Evolutionary conservation across 2,113 vertebrate genomes (phyloP), one percentile per base, ranked within the genome.

Genomic region (Aptenodytes patagonicus): DNA sequence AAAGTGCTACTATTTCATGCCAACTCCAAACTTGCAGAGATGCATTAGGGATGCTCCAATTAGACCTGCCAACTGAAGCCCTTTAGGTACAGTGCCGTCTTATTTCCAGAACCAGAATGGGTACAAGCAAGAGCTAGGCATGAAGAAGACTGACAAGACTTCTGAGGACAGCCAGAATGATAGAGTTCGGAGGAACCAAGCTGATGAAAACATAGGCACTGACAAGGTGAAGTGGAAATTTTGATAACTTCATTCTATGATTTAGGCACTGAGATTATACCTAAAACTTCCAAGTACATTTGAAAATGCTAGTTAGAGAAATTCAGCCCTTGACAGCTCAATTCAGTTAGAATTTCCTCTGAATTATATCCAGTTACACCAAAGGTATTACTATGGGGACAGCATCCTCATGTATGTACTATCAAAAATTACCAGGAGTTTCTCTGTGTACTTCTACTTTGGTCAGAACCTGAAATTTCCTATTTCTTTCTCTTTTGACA

Each of bases 131-230:
- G 34, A 76, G 7, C 25, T 46, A 64, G n/a, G 32, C 29, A 40
- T 36, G 22, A 75, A 55, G 29, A 61, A 51, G 40, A 51, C 7
- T 69, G 36, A 60, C 24, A 64, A 57, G 16, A 29, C 12, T 87
- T 87, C 32, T 54, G 42, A 64, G 16, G 47, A 62, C 4, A 80
- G 71, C 8, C 32, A 84, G 34, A 69, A 46, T 2, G 13, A 77
- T 15, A 1, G 1, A 47, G 10, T 70, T 40, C 1, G 3, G 18
- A 78, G 26, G 28, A 85, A 32, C 4, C 3, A 38, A 2, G 3
- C 14, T 68, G 31, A 29, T 20, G 6, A 69, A 77, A 82, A 64
- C 3, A 10, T 13, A 87, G 29, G 3, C 17, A 55, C 29, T 28
- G 28, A 14, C 16, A 75, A 81, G 64, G 32, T 49, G 14, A 90